phyloP scores from a whole-genome alignment of 2,797 vertebrate species.

The Trichosurus vulpecula region DNA sequence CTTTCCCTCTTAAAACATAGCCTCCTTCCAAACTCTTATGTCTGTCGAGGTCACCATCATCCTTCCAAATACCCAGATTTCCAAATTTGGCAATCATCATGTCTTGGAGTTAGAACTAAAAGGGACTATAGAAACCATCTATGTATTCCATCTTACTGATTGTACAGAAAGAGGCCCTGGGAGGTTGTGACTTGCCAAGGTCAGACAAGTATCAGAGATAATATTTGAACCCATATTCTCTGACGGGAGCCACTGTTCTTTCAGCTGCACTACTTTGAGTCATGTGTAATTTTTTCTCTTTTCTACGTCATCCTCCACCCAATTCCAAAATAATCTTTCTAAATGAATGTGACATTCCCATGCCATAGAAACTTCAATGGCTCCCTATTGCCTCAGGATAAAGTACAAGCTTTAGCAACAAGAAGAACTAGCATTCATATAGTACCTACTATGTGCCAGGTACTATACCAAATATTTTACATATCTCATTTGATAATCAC shows the following conservation, averaged over 20 bases:
- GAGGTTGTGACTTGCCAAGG: neutral
- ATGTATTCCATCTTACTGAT: neutral
- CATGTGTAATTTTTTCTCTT: neutral
- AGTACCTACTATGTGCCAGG: neutral
- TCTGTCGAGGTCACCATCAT: neutral
- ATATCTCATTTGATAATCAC: neutral
- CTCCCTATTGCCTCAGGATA: accelerated
- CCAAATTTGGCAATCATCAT: neutral
- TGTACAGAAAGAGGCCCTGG: neutral
- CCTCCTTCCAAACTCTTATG: neutral
- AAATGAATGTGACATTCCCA: neutral
- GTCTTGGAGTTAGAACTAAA: neutral
- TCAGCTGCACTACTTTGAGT: neutral
- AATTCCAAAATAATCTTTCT: neutral
- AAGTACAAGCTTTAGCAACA: neutral
- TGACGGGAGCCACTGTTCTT: neutral
- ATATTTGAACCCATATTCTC: neutral
- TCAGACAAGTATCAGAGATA: neutral
- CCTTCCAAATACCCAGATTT: neutral
- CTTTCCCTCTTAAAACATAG: neutral
- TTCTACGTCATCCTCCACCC: neutral
- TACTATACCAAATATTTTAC: neutral
- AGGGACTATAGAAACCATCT: neutral
- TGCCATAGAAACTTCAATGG: accelerated
- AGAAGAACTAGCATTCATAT: neutral